Conservation (phyloP, 2,888 invertebrate genomes). For the Drosophila robusta region DNA sequence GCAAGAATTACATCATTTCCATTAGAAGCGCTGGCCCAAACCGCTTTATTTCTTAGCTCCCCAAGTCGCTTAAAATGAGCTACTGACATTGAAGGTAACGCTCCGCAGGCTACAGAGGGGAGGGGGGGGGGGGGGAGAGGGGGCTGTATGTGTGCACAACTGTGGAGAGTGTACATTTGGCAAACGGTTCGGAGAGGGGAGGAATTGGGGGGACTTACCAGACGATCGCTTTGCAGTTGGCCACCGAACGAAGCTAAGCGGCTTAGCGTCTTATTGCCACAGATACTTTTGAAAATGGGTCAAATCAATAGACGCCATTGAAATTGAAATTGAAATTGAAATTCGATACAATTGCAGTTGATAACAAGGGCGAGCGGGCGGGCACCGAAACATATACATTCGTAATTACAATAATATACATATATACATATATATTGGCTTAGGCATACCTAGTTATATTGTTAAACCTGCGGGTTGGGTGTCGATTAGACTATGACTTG, state of each 20-base stretch:
- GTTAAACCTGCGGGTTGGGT: constrained; percentile 12
- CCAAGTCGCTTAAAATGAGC: constrained; percentile 27
- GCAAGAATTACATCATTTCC: constrained; percentile 66
- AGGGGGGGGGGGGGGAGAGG: neutral
- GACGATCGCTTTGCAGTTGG: constrained; percentile 29
- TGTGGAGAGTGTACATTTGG: constrained; percentile 39
- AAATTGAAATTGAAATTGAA: constrained; percentile 65
- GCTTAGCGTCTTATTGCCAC: constrained; percentile 47
- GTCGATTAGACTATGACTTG: constrained; percentile 13
- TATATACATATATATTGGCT: neutral
- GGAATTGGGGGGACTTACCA: constrained; percentile 6
- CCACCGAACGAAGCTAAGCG: constrained; percentile 34
- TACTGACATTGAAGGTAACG: constrained; percentile 66
- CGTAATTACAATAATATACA: constrained; percentile 16
- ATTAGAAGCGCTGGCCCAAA: constrained; percentile 43
- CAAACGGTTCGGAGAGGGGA: constrained; percentile 6
- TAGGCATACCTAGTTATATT: neutral
- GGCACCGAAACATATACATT: neutral
- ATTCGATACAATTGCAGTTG: constrained; percentile 61
- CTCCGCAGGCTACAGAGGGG: constrained; percentile 31
- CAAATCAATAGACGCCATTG: constrained; percentile 62
- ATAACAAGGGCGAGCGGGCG: constrained; percentile 9
- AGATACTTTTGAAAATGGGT: constrained; percentile 51
- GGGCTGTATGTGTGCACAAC: constrained; percentile 46
- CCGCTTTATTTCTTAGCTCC: constrained; percentile 5